phyloP scores from a whole-genome alignment of 2,113 vertebrate genomes.

The Hiodon tergisus region DNA sequence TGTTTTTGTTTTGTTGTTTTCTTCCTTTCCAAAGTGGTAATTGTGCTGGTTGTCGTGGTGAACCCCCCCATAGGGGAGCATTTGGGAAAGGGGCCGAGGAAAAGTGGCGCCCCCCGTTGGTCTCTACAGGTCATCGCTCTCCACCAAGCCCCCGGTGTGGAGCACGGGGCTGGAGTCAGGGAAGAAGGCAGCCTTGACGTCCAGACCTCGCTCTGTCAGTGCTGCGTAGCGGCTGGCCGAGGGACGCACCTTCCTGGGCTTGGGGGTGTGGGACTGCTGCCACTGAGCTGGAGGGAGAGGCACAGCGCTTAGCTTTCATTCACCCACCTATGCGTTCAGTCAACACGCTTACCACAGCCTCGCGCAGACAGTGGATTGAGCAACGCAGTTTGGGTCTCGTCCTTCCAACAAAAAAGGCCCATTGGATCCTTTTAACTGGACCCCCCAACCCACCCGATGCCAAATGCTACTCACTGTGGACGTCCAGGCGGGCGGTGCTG shows the following conservation, averaged over 20 bases:
- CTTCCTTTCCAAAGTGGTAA: background rate
- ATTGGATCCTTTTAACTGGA: no score
- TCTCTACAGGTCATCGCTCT: constrained; percentile 90
- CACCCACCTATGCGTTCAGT: no score
- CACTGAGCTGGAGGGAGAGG: constrained; percentile 73
- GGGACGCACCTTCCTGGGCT: constrained; percentile 89
- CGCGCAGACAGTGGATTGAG: no score
- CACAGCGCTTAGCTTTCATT: background rate
- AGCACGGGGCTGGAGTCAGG: constrained; percentile 83
- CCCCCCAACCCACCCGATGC: background rate
- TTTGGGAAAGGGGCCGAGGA: constrained; percentile 18
- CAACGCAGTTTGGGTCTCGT: no score
- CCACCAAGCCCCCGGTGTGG: constrained; percentile 76
- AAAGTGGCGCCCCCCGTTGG: background rate
- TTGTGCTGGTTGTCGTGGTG: no score
- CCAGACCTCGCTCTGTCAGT: constrained; percentile 91
- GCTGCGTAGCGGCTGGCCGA: constrained; percentile 93
- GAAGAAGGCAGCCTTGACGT: constrained; percentile 96
- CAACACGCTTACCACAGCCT: background rate
- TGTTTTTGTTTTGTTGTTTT: background rate
- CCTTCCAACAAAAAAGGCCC: no score
- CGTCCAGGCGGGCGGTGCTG: constrained; percentile 88
- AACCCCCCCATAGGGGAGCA: background rate
- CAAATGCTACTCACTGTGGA: constrained; percentile 70
- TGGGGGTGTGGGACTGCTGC: constrained; percentile 86